Percentiles rank a stretch among this genome's conserved stretches.
Conservation (phyloP, 2,888 invertebrate genomes). For the Erpobdella octoculata region DNA sequence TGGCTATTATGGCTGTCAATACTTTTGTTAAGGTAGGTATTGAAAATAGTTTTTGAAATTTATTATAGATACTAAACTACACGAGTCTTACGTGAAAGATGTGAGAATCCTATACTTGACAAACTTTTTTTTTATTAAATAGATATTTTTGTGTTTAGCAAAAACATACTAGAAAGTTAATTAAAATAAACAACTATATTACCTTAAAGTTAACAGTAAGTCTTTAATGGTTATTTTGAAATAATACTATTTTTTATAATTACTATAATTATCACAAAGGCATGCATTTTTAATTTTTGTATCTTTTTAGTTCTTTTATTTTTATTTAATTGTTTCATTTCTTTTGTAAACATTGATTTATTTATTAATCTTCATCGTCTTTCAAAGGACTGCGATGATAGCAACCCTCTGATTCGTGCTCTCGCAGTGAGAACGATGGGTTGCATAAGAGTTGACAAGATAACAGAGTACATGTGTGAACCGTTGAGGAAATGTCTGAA, state of each 20-base stretch:
- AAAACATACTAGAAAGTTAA: too few relatives aligned
- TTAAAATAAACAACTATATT: too few relatives aligned
- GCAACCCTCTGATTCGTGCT: conserved; percentile 94
- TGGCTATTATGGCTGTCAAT: conserved; percentile 99
- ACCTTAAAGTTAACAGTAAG: too few relatives aligned
- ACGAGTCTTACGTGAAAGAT: not conserved
- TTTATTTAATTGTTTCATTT: not conserved
- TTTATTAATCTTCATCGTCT: not conserved
- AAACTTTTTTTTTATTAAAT: not conserved
- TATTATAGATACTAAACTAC: too few relatives aligned
- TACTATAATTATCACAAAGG: not conserved
- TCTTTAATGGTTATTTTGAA: too few relatives aligned
- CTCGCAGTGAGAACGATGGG: conserved; percentile 98
- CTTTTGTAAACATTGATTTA: not conserved
- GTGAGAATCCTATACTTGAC: not conserved
- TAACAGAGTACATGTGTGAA: conserved; percentile 97
- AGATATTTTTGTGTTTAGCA: too few relatives aligned
- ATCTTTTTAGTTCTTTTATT: not conserved
- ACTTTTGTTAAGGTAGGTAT: conserved; percentile 88
- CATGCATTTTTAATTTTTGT: not conserved
- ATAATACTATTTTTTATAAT: too few relatives aligned
- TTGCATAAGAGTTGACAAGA: conserved; percentile 97
- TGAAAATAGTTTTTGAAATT: not conserved
- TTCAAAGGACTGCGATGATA: conserved; percentile 90
- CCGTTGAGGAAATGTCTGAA: conserved; percentile 72